Evolutionary conservation across 2,888 invertebrate genomes (phyloP).

Genomic region (Clunio marinus): DNA sequence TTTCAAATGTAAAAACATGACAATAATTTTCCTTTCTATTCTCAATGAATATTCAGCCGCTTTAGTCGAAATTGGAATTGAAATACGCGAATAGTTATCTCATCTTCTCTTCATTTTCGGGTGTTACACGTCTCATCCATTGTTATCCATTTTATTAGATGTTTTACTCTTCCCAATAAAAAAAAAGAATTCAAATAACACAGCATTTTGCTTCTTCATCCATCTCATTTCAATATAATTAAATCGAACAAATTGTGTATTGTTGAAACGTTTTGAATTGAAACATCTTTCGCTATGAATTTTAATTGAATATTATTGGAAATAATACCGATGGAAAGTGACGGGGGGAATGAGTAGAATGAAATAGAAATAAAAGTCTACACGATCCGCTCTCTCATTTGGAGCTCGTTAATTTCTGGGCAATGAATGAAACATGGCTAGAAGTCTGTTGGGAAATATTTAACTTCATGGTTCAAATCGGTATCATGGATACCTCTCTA

Average conservation of each 20-base stretch:
- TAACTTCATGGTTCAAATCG: background rate
- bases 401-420: background rate
- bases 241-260: slow-evolving; percentile 5
- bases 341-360: background rate
- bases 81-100: background rate
- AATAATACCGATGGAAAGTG: background rate
- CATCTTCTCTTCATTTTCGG: background rate
- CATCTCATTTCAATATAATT: background rate
- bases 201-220: background rate
- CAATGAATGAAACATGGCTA: background rate
- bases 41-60: no score
- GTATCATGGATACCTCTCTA: background rate
- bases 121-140: slow-evolving; percentile 1
- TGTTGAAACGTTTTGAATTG: background rate
- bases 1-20: no score
- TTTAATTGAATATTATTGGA: slow-evolving; percentile 22
- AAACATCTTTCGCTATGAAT: background rate
- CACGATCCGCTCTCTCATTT: slow-evolving; percentile 1
- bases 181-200: background rate
- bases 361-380: background rate
- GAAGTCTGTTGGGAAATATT: background rate
- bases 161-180: background rate
- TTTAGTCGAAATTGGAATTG: no score
- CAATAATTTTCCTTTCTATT: no score
- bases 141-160: slow-evolving; percentile 3